Base-by-base conservation (phyloP, 2,888 invertebrate genomes). In the Lissonota sp. region DNA sequence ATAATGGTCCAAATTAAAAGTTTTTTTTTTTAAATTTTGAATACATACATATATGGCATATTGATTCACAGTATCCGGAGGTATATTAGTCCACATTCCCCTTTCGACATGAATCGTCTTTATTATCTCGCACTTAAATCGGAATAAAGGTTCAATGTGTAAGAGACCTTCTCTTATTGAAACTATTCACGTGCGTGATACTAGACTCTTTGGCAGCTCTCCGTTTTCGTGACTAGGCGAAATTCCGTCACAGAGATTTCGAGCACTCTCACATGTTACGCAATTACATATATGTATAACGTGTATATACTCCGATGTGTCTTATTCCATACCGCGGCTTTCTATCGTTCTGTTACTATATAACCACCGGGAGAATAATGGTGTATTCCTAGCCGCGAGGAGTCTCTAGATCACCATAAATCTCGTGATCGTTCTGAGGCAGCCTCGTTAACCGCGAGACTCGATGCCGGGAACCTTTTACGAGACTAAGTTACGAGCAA, bases 401-500 rank as follows among this genome's bases (percentile, higher is more conserved):
- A 81, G 81, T 78, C 81, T 78, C 79, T 75, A 57, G 83, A 84
- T 84, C 80, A 79, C 81, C 79, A 80, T 83, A 83, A 83, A 83
- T 82, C 77, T 83, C 67, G 49, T 39, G 74, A 81, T 82, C 77
- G 70, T 62, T 79, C 79, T 72, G 79, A 75, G 83, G 79, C 71
- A 76, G 79, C 44, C 73, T 79, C 76, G 70, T 70, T 70, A 82
- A 72, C 76, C 70, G 58, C 73, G 76, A 66, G 70, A 72, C 79
- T 80, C 79, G 80, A 44, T 81, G 75, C 76, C 79, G 73, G 73
- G 80, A 79, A 79, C 70, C 82, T 85, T 85, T 86, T 86, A 86
- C 84, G 83, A 82, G 84, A 81, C 74, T 82, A 83, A 84, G 79
- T 86, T 86, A 87, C 84, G 84, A 75, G 55, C 70, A 39, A 86